Conservation (phyloP, 2,888 invertebrate species). For the Lasioglossum morio region DNA sequence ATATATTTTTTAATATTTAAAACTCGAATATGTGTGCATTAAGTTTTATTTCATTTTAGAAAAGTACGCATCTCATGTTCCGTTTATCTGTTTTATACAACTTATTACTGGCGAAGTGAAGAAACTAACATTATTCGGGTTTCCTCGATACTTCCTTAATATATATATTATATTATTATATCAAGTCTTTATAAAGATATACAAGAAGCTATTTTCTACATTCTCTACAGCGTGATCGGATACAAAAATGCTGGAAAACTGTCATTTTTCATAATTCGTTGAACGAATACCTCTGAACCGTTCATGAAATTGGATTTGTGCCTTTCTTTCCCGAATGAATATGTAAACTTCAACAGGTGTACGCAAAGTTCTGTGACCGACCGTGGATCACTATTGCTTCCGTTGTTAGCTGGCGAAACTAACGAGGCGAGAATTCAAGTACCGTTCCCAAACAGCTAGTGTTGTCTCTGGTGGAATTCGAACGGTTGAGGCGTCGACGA, state of each 20-base stretch:
- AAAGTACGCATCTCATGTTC: slow-evolving; percentile 8
- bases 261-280: background rate
- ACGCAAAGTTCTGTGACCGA: background rate
- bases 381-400: background rate
- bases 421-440: background rate
- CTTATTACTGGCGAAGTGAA: slow-evolving; percentile 23
- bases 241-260: too few relatives aligned
- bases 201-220: too few relatives aligned
- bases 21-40: slow-evolving; percentile 15
- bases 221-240: too few relatives aligned
- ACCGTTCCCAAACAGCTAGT: background rate
- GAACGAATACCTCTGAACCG: too few relatives aligned
- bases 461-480: background rate
- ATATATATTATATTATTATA: too few relatives aligned
- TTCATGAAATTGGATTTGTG: background rate
- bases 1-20: slow-evolving; percentile 17
- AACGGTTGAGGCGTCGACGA: background rate
- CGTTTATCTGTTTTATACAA: background rate
- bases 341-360: background rate
- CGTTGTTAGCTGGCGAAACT: background rate
- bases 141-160: too few relatives aligned
- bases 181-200: too few relatives aligned
- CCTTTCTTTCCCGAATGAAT: background rate
- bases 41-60: slow-evolving; percentile 31
- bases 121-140: slow-evolving; percentile 25